A percentile compares a stretch with the other conserved stretches of the same genome.
Evolutionary conservation across 2,888 invertebrate species (phyloP).

Genomic region (Amphipoea lucens): DNA sequence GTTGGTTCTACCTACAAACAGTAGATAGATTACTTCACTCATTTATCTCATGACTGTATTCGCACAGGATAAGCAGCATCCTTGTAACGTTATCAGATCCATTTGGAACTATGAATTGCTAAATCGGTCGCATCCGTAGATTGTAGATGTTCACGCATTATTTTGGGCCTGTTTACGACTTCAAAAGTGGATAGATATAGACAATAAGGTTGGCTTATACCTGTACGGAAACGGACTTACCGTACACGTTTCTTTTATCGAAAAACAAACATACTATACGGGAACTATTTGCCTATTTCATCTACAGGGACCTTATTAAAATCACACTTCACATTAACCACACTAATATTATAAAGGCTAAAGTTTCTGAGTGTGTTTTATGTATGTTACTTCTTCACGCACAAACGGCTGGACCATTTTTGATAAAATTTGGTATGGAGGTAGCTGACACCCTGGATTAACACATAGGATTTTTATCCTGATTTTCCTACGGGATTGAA

Average conservation of each 20-base stretch:
- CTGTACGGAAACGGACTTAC: too few relatives aligned
- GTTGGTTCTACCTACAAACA: neutral
- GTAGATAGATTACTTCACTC: constrained; percentile 8
- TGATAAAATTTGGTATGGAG: too few relatives aligned
- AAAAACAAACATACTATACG: too few relatives aligned
- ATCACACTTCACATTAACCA: too few relatives aligned
- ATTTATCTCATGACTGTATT: constrained; percentile 35
- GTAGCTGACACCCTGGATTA: too few relatives aligned
- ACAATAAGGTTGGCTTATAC: neutral
- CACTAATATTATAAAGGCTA: too few relatives aligned
- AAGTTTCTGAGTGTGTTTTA: too few relatives aligned
- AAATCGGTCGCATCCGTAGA: constrained; percentile 59
- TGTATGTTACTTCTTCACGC: too few relatives aligned
- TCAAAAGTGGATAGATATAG: neutral
- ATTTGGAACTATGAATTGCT: constrained; percentile 60
- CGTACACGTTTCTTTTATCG: neutral
- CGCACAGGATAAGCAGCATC: constrained; percentile 60
- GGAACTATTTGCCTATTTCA: neutral
- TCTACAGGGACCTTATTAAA: neutral
- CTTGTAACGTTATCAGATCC: constrained; percentile 54
- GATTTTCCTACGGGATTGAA: too few relatives aligned
- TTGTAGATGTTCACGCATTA: constrained; percentile 37
- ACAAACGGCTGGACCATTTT: too few relatives aligned
- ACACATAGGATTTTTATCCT: too few relatives aligned
- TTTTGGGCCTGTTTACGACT: constrained; percentile 14